Evolutionary conservation across 2,888 invertebrate species (phyloP).

Genomic region (Tuberolachnus salignus): DNA sequence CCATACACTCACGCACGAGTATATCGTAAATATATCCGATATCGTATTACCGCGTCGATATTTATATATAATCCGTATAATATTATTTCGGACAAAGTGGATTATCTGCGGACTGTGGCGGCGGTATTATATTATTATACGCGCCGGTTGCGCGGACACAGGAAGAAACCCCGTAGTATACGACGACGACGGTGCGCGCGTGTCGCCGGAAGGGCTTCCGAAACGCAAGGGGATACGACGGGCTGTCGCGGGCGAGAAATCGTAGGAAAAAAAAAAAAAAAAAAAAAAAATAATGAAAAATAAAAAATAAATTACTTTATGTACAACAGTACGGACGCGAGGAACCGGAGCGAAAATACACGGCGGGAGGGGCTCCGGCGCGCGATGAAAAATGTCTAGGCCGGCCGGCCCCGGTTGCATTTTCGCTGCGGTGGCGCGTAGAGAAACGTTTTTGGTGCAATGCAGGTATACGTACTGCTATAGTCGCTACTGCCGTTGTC

Average conservation of each 20-base stretch:
- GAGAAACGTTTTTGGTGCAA: conserved; percentile 37
- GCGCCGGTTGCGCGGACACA: not conserved
- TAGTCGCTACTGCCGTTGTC: no score
- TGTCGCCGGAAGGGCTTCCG: conserved; percentile 42
- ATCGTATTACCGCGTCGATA: not conserved
- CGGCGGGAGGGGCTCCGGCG: conserved; percentile 42
- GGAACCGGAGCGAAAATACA: not conserved
- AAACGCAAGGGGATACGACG: no score
- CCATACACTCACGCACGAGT: no score
- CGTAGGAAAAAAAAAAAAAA: conserved; percentile 24
- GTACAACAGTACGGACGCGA: not conserved
- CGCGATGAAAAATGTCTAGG: conserved; percentile 12
- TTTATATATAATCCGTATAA: conserved; percentile 8
- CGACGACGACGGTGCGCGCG: not conserved
- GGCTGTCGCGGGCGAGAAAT: conserved; percentile 35
- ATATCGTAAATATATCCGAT: no score
- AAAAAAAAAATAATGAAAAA: no score
- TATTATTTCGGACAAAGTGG: conserved; percentile 21
- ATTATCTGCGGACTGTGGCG: not conserved
- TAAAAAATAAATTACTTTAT: not conserved
- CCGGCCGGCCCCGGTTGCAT: not conserved
- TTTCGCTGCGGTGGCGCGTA: no score
- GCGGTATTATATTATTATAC: no score
- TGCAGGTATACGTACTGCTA: conserved; percentile 44
- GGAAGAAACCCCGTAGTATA: conserved; percentile 12